A percentile compares a stretch with the other conserved stretches of the same genome.
Conservation (phyloP, 2,888 invertebrate genomes). For the Tortricodes alternella region DNA sequence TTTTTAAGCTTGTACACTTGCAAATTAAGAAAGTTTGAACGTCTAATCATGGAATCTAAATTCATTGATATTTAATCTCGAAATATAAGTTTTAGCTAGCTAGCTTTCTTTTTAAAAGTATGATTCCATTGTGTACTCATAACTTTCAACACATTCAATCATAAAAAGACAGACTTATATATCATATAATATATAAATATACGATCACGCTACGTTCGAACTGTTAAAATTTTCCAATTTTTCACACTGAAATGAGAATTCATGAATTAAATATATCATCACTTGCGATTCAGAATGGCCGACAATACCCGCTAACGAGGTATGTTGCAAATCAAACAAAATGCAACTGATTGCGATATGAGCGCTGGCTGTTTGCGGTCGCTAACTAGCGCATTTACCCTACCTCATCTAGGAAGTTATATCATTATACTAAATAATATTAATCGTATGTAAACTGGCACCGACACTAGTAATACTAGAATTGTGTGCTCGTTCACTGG, state of each 20-base stretch:
- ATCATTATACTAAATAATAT: neutral
- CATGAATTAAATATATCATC: constrained; percentile 26
- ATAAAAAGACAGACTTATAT: too few species aligned
- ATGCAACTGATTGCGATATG: constrained; percentile 30
- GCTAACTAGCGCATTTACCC: constrained; percentile 26
- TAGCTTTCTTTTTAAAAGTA: too few species aligned
- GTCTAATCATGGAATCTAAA: too few species aligned
- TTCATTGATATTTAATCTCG: too few species aligned
- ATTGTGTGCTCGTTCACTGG: neutral
- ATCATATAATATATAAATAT: too few species aligned
- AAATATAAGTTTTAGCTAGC: too few species aligned
- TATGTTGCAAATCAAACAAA: constrained; percentile 29
- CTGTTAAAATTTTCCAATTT: neutral
- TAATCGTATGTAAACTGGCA: neutral
- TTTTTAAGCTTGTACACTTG: neutral
- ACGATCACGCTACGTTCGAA: too few species aligned
- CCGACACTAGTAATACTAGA: neutral
- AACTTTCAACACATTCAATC: too few species aligned
- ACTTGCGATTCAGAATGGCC: constrained; percentile 6
- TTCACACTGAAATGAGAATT: neutral
- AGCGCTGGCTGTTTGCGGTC: constrained; percentile 19
- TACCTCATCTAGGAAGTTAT: neutral
- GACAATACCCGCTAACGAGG: constrained; percentile 24
- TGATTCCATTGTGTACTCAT: too few species aligned
- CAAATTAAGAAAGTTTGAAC: neutral